These are phyloP conservation scores for Oreocharis arfaki DNA, from an alignment of 2,113 vertebrate species.

Conservation along the genomic window DNA sequence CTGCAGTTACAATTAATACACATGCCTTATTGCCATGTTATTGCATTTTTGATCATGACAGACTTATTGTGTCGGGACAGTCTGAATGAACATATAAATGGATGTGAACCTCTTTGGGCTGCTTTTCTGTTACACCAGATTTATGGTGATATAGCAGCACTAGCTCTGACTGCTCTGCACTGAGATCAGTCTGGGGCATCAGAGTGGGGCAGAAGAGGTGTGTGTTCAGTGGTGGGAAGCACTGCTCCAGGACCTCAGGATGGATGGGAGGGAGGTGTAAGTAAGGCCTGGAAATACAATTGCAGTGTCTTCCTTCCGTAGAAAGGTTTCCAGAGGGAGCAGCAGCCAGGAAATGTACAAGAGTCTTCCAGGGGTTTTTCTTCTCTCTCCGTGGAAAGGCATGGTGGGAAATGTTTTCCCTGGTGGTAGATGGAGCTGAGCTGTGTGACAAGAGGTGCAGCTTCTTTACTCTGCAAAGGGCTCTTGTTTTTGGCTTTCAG, in stretches of 20 bases:
- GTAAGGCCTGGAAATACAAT: not conserved
- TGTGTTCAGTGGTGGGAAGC: not conserved
- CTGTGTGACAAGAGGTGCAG: not conserved
- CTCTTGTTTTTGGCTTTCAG: not conserved
- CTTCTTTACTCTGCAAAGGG: not conserved
- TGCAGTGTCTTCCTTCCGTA: not conserved
- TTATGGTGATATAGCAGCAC: not conserved
- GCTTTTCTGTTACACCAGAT: not conserved
- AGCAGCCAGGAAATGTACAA: not conserved
- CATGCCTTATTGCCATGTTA: not conserved
- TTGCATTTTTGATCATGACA: conserved; percentile 4
- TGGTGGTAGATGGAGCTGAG: not conserved
- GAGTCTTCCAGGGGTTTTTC: not conserved
- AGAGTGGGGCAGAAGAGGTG: not conserved
- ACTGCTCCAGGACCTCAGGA: not conserved
- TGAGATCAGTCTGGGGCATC: not conserved
- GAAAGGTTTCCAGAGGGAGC: not conserved
- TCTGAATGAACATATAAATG: not conserved
- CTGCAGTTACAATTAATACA: conserved; percentile 27
- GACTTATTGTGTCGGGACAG: not conserved
- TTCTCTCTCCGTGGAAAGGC: not conserved
- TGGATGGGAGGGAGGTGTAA: fast-evolving
- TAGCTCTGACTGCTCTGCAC: not conserved
- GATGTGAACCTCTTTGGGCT: not conserved
- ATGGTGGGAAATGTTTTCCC: not conserved